These are phyloP conservation scores for Henricia sp. DNA, from an alignment of 53 echinoderm and acorn worm genomes.

Conservation along the genomic window DNA sequence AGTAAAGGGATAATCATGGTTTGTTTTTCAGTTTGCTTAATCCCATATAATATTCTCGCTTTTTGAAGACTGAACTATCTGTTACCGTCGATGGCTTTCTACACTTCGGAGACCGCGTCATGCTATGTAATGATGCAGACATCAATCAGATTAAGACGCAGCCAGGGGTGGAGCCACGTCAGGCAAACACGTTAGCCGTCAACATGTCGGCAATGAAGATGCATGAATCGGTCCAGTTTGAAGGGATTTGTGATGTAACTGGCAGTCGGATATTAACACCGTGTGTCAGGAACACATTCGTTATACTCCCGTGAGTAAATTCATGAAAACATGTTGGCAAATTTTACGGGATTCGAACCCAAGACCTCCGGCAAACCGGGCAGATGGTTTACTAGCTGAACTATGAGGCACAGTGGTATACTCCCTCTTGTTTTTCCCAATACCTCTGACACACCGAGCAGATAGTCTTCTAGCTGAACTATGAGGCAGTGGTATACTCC, in stretches of 20 bases:
- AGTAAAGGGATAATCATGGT: too few relatives aligned
- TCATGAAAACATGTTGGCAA: too few relatives aligned
- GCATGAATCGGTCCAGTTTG: conserved; percentile 82
- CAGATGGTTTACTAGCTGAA: too few relatives aligned
- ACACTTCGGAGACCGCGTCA: conserved; percentile 90
- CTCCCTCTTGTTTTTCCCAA: too few relatives aligned
- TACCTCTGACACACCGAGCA: too few relatives aligned
- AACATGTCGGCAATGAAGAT: conserved; percentile 89
- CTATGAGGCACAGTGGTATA: too few relatives aligned
- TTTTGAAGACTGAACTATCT: conserved; percentile 75
- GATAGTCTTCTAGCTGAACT: too few relatives aligned
- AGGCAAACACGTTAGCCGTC: conserved; percentile 79
- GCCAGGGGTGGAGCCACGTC: conserved; percentile 84
- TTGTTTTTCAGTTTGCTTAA: not conserved
- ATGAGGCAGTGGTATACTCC: too few relatives aligned
- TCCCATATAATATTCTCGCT: not conserved
- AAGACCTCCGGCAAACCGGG: too few relatives aligned
- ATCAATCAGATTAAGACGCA: conserved; percentile 69
- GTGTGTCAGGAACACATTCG: conserved; percentile 92
- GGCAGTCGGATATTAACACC: conserved; percentile 75
- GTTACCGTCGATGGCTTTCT: conserved; percentile 86
- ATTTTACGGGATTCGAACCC: too few relatives aligned
- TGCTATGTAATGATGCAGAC: conserved; percentile 90
- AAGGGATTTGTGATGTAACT: conserved; percentile 79
- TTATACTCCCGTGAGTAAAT: conserved; percentile 90